Evolutionary conservation across 1,140 invertebrate genomes (phyloP).

Genomic region (Cydia fagiglandana): DNA sequence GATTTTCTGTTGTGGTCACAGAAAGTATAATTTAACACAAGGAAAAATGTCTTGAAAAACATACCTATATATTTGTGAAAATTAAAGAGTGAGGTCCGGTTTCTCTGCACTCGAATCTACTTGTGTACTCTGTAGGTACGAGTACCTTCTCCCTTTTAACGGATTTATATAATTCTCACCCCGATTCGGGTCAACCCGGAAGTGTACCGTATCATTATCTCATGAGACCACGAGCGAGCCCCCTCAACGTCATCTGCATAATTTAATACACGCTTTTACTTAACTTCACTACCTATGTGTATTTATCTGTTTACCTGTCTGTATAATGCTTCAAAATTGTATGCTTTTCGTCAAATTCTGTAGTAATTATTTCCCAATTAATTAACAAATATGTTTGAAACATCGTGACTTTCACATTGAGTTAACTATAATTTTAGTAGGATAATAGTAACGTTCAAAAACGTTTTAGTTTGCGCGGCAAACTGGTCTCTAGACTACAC

Average conservation of each 20-base stretch:
- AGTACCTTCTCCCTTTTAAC: neutral
- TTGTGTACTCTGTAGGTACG: neutral
- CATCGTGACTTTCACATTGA: no score
- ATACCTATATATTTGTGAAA: neutral
- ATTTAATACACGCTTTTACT: neutral
- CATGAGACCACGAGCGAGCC: neutral
- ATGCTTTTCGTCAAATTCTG: no score
- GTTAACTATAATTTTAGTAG: no score
- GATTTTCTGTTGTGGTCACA: no score
- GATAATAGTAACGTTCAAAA: no score
- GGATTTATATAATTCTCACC: conserved; percentile 3
- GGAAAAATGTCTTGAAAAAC: no score
- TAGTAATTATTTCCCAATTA: no score
- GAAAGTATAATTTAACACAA: no score
- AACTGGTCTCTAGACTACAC: neutral
- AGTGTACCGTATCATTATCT: conserved; percentile 1
- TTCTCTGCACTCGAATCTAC: neutral
- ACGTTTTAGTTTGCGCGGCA: neutral
- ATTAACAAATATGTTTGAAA: no score
- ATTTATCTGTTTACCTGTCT: no score
- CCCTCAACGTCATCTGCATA: neutral
- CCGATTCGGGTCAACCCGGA: neutral
- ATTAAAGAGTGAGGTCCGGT: neutral
- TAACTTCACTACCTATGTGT: no score
- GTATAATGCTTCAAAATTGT: no score